These are phyloP conservation scores for Drosophila ananassae DNA, from an alignment of 1,140 invertebrate genomes.

Conservation along the genomic window DNA sequence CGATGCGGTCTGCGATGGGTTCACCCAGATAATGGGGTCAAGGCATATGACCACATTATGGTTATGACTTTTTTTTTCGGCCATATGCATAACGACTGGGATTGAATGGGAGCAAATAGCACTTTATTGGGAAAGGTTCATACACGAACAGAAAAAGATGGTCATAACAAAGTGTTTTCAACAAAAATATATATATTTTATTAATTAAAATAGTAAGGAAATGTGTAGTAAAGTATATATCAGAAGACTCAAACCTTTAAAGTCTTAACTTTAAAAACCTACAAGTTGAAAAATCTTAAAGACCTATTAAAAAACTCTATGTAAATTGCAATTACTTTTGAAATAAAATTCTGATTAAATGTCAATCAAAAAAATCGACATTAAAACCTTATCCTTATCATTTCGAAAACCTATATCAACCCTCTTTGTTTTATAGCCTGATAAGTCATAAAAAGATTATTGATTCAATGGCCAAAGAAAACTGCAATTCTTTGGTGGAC, in stretches of 20 bases:
- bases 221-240: too few relatives aligned
- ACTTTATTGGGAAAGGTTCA: conserved; percentile 2
- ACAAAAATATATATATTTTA: not conserved
- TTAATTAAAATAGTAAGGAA: too few relatives aligned
- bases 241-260: too few relatives aligned
- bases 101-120: not conserved
- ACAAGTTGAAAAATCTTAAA: too few relatives aligned
- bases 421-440: conserved; percentile 44
- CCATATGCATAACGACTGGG: conserved; percentile 22
- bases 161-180: not conserved
- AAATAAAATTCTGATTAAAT: not conserved
- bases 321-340: not conserved
- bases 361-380: not conserved
- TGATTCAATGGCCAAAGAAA: conserved; percentile 9
- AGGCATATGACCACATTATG: conserved; percentile 42
- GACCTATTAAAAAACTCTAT: not conserved
- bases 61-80: conserved; percentile 25
- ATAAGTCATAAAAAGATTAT: conserved; percentile 66
- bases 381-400: conserved; percentile 60
- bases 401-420: conserved; percentile 20
- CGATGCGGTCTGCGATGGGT: conserved; percentile 29
- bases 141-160: not conserved
- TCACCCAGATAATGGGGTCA: conserved; percentile 45
- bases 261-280: too few relatives aligned
- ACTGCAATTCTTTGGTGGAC: conserved; percentile 13